Conservation (phyloP, 2,797 vertebrate genomes). For the Urocyon cinereoargenteus region DNA sequence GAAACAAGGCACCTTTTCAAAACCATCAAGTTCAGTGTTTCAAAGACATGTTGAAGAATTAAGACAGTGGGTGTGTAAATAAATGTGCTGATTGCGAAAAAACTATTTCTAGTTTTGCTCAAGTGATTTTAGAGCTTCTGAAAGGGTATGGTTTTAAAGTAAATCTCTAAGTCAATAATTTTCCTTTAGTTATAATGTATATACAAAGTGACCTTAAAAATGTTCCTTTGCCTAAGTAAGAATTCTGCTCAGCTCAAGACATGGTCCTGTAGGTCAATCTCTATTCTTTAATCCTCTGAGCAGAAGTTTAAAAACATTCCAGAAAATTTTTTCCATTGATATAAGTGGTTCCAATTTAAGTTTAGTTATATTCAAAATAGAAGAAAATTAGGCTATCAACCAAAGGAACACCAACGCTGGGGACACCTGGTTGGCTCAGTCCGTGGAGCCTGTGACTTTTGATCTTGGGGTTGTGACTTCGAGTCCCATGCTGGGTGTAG, state of each 20-base stretch:
- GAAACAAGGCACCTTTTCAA: conserved; percentile 70
- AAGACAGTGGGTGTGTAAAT: conserved; percentile 54
- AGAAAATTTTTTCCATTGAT: not conserved
- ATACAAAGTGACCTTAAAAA: conserved; percentile 1
- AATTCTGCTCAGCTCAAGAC: not conserved
- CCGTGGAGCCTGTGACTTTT: not conserved
- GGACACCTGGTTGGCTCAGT: not conserved
- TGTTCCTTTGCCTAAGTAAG: conserved; percentile 8
- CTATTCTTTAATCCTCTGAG: conserved; percentile 24
- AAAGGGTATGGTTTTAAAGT: conserved; percentile 48
- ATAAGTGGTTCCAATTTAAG: not conserved
- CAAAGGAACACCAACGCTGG: not conserved
- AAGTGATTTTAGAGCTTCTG: conserved; percentile 43
- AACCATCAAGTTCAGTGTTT: conserved; percentile 70
- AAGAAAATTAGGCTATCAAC: not conserved
- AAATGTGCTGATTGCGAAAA: conserved; percentile 59
- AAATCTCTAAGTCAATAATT: conserved; percentile 20
- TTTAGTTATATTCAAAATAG: conserved; percentile 44
- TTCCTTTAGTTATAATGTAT: conserved; percentile 6
- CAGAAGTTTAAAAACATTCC: not conserved
- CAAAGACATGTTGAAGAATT: conserved; percentile 66
- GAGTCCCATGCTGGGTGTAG: not conserved
- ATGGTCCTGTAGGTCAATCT: not conserved
- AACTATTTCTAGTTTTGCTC: conserved; percentile 36
- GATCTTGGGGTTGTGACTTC: not conserved